These are phyloP conservation scores for Pica pica DNA, from an alignment of 2,113 vertebrate genomes.

Conservation along the genomic window DNA sequence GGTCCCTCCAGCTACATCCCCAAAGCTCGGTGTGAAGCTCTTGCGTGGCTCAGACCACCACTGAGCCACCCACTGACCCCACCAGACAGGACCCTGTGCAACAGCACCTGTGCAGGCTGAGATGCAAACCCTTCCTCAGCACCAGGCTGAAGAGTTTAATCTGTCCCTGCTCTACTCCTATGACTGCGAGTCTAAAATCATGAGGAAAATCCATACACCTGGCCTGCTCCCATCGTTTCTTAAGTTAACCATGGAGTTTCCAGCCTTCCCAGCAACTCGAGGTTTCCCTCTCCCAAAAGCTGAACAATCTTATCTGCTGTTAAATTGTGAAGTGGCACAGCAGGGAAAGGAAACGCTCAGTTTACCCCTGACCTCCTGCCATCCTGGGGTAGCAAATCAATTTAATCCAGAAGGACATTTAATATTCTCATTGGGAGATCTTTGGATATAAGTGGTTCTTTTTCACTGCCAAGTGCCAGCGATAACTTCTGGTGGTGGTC, in stretches of 20 bases:
- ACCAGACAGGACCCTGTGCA: not conserved
- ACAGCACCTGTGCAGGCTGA: not conserved
- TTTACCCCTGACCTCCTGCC: not conserved
- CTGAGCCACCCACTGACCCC: not conserved
- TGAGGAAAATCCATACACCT: not conserved
- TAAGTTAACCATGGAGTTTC: fast-evolving
- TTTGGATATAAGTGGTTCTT: fast-evolving
- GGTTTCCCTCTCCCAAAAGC: not conserved
- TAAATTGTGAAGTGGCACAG: not conserved
- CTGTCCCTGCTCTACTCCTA: not conserved
- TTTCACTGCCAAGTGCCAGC: not conserved
- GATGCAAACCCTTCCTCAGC: not conserved
- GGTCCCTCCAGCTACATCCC: not conserved
- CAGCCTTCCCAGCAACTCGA: not conserved
- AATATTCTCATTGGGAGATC: not conserved
- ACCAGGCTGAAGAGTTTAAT: not conserved
- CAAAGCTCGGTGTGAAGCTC: not conserved
- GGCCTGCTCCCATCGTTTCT: fast-evolving
- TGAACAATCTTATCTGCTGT: not conserved
- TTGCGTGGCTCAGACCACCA: not conserved
- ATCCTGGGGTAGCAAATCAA: not conserved
- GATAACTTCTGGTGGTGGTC: not conserved
- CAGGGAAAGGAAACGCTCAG: not conserved
- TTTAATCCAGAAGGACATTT: not conserved
- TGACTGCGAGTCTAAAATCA: not conserved